Percentiles rank a stretch among this genome's conserved stretches.
Conservation (phyloP, 1,140 invertebrate species). For the Pseudoatta argentina region DNA sequence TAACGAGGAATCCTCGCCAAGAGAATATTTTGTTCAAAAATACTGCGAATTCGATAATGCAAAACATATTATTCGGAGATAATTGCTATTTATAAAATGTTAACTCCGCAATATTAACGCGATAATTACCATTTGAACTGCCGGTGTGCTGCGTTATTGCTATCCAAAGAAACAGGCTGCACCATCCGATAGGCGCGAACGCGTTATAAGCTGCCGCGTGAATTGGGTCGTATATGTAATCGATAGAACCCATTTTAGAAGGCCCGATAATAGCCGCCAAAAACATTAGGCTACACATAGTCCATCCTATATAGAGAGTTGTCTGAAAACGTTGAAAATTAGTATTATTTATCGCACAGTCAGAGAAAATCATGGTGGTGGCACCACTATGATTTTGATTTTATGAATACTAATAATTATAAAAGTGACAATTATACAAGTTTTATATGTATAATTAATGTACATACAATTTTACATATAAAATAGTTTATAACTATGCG, state of each 20-base stretch:
- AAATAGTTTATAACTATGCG: too few relatives aligned
- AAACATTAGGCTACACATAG: constrained; percentile 84
- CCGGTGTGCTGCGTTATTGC: constrained; percentile 89
- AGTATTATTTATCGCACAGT: background rate
- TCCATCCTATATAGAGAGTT: constrained; percentile 88
- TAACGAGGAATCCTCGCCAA: constrained; percentile 89
- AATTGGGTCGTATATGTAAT: constrained; percentile 89
- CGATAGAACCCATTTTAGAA: constrained; percentile 89
- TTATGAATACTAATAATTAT: too few relatives aligned
- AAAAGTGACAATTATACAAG: too few relatives aligned
- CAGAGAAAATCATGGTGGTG: too few relatives aligned
- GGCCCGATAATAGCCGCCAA: constrained; percentile 88
- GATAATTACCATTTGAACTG: constrained; percentile 86
- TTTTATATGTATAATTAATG: too few relatives aligned
- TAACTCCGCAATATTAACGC: constrained; percentile 23
- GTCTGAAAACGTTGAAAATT: constrained; percentile 81
- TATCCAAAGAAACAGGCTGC: constrained; percentile 89
- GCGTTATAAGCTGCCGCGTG: constrained; percentile 91
- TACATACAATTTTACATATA: too few relatives aligned
- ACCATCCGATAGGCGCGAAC: constrained; percentile 91
- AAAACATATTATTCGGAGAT: constrained; percentile 1
- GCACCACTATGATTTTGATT: too few relatives aligned
- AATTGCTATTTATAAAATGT: background rate
- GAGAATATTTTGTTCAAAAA: constrained; percentile 86
- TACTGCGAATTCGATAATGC: constrained; percentile 79